These are phyloP conservation scores for Ibidorhyncha struthersii DNA, from an alignment of 2,113 vertebrate species.

Conservation along the genomic window DNA sequence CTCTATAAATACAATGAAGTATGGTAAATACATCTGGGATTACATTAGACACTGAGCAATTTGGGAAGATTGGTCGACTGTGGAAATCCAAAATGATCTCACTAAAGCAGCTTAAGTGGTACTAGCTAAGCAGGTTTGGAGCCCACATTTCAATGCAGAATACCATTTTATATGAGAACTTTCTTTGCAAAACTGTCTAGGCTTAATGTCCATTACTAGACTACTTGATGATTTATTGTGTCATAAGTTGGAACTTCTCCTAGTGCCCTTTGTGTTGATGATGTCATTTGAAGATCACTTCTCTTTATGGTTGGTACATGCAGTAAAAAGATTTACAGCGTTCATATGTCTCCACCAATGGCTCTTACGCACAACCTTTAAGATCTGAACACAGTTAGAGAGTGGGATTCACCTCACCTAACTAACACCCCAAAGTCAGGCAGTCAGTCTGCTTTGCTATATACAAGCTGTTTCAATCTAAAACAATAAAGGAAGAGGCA, in stretches of 20 bases:
- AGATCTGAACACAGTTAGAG: not conserved
- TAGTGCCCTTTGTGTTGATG: conserved; percentile 57
- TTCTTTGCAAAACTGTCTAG: conserved; percentile 15
- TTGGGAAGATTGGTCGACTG: conserved; percentile 37
- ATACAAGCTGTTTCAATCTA: not conserved
- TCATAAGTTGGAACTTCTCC: conserved; percentile 44
- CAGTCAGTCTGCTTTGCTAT: not conserved
- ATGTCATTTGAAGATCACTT: conserved; percentile 59
- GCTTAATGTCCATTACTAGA: conserved; percentile 40
- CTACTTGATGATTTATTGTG: conserved; percentile 45
- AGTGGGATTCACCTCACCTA: not conserved
- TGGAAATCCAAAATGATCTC: conserved; percentile 57
- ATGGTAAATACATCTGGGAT: conserved; percentile 56
- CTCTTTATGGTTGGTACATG: not conserved
- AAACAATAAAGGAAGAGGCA: not conserved
- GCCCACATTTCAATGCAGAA: conserved; percentile 23
- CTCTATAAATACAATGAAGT: conserved; percentile 54
- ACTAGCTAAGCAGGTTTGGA: conserved; percentile 54
- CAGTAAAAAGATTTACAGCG: not conserved
- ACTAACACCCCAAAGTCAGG: not conserved
- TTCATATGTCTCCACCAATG: not conserved
- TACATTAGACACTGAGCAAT: conserved; percentile 39
- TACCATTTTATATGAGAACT: not conserved
- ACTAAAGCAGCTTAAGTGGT: conserved; percentile 44
- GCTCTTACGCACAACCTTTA: not conserved